Evolutionary conservation across 2,113 vertebrate genomes (phyloP).

Genomic region (Triplophysa tibetana): DNA sequence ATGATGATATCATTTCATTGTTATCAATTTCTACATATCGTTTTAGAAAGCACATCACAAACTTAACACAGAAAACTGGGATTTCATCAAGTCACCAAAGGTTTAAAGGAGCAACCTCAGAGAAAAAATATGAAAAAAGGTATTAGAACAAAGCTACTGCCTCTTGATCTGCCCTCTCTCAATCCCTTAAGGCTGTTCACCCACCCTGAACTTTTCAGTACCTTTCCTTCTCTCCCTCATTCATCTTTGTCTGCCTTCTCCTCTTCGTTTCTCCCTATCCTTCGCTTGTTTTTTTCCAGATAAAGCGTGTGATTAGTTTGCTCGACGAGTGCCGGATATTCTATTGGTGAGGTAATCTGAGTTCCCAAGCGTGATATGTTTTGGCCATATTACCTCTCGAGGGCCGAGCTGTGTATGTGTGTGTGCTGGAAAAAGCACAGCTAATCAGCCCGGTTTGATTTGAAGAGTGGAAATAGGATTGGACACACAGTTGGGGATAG

Average conservation of each 20-base stretch:
- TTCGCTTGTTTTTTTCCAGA: background rate
- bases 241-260: background rate
- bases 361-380: background rate
- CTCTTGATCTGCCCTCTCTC: background rate
- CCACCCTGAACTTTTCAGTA: background rate
- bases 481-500: conserved; percentile 11
- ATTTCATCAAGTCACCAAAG: no score
- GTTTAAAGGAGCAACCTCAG: no score
- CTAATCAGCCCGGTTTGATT: background rate
- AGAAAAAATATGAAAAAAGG: background rate
- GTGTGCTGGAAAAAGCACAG: conserved; percentile 1
- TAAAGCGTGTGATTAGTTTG: background rate
- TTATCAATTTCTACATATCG: no score
- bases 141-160: background rate
- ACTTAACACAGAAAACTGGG: no score
- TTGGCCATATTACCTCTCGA: background rate
- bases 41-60: no score
- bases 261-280: background rate
- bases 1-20: no score
- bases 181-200: conserved; percentile 9
- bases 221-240: background rate
- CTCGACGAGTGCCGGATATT: conserved; percentile 7
- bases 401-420: background rate
- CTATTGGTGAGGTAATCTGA: background rate
- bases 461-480: background rate